Conservation (phyloP, 2,113 vertebrate genomes). For the Nothoprocta pentlandii region DNA sequence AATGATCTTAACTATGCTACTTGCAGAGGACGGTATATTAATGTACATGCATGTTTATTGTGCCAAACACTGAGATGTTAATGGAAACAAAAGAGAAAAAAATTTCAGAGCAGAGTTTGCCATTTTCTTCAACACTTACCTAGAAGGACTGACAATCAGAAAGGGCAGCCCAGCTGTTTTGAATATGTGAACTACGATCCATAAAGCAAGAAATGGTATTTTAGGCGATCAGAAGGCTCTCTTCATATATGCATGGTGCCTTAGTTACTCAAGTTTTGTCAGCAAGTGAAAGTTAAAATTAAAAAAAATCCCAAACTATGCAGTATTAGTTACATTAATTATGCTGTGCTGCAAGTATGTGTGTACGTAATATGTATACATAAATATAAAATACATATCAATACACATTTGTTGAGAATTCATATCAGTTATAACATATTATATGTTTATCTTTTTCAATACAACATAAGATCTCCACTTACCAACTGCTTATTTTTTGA, state of each 20-base stretch:
- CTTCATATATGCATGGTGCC: neutral
- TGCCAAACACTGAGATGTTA: neutral
- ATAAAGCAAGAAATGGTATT: neutral
- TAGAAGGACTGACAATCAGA: neutral
- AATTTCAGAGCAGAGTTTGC: neutral
- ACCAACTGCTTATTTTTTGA: neutral
- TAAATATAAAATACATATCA: neutral
- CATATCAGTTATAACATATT: neutral
- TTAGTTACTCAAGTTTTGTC: neutral
- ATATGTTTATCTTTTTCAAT: neutral
- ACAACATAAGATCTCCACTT: neutral
- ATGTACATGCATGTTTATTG: neutral
- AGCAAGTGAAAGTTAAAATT: neutral
- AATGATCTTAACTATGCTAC: neutral
- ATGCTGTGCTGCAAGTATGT: neutral
- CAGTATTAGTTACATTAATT: neutral
- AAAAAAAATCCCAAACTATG: fast-evolving
- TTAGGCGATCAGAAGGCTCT: neutral
- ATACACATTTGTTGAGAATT: neutral
- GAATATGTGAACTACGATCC: neutral
- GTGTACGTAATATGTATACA: neutral
- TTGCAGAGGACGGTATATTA: neutral
- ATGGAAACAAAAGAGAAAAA: neutral
- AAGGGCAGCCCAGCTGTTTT: neutral
- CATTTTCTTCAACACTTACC: neutral